Conservation (phyloP, 1,140 invertebrate genomes). For the Drosophila nannoptera region DNA sequence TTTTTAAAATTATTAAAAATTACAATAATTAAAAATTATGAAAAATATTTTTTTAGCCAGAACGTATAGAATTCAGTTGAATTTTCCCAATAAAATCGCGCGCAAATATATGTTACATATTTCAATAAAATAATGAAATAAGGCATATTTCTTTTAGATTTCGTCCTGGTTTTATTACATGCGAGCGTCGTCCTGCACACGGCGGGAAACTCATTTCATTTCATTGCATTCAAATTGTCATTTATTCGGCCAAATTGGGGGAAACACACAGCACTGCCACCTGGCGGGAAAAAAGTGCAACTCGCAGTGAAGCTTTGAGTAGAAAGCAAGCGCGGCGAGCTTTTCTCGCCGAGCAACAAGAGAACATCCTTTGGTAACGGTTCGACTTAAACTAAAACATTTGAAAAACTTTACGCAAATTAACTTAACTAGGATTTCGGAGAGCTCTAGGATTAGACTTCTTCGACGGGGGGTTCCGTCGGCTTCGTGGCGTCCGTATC, state of each 20-base stretch:
- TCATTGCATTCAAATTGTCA: slow-evolving; percentile 5
- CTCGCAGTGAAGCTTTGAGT: slow-evolving; percentile 12
- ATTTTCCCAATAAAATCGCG: too few relatives aligned
- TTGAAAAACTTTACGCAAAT: slow-evolving; percentile 23
- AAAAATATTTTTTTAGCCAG: too few relatives aligned
- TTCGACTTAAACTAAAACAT: slow-evolving; percentile 39
- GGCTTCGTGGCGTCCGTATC: slow-evolving; percentile 8
- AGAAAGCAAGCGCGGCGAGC: slow-evolving; percentile 22
- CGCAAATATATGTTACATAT: too few relatives aligned
- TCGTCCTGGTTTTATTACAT: background rate
- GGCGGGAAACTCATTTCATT: background rate
- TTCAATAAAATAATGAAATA: too few relatives aligned
- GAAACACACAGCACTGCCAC: slow-evolving; percentile 6
- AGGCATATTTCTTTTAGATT: too few relatives aligned
- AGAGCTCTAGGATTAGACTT: slow-evolving; percentile 24
- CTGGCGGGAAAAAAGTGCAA: slow-evolving; percentile 23
- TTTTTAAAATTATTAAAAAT: too few relatives aligned
- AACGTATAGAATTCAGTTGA: too few relatives aligned
- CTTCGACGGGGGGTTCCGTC: slow-evolving; percentile 35
- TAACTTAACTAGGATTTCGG: slow-evolving; percentile 10
- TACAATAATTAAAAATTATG: too few relatives aligned
- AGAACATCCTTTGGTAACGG: slow-evolving; percentile 23
- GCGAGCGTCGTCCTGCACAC: too few relatives aligned
- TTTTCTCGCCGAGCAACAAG: too few relatives aligned
- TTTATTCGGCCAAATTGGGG: slow-evolving; percentile 22